These are phyloP conservation scores for Gobius niger DNA, from an alignment of 2,113 vertebrate genomes.

Conservation along the genomic window DNA sequence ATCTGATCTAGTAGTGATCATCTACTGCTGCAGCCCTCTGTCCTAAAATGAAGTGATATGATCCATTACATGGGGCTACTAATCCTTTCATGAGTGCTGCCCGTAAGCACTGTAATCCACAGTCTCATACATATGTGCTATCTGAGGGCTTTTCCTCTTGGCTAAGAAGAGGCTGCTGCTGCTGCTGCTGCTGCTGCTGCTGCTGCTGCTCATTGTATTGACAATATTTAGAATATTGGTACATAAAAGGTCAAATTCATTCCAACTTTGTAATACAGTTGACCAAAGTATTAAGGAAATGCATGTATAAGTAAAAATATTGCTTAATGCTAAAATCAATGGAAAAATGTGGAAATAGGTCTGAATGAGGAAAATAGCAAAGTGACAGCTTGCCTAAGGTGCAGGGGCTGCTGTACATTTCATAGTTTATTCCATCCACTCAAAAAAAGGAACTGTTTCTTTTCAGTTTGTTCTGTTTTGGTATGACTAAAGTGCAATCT, in stretches of 20 bases:
- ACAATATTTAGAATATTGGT: conserved; percentile 2
- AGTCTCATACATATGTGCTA: conserved; percentile 23
- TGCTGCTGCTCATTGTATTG: background rate
- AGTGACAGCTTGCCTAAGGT: too few relatives aligned
- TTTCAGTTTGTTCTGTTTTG: too few relatives aligned
- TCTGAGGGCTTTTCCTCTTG: conserved; percentile 52
- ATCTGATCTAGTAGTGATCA: conserved; percentile 36
- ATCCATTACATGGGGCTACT: conserved; percentile 55
- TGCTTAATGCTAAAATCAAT: too few relatives aligned
- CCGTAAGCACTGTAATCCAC: conserved; percentile 54
- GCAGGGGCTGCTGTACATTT: too few relatives aligned
- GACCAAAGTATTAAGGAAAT: too few relatives aligned
- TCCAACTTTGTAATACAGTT: background rate
- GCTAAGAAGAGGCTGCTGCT: background rate
- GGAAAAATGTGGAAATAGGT: too few relatives aligned
- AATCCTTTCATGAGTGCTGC: conserved; percentile 58
- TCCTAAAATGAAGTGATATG: conserved; percentile 51
- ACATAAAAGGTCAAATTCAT: background rate
- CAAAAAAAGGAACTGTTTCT: too few relatives aligned
- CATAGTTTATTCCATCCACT: too few relatives aligned
- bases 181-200: background rate
- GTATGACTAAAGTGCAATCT: too few relatives aligned
- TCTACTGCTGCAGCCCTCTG: conserved; percentile 29
- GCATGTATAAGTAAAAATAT: too few relatives aligned
- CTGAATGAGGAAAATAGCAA: too few relatives aligned